These are phyloP conservation scores for Thymallus thymallus DNA, from an alignment of 2,113 vertebrate genomes.

Conservation along the genomic window DNA sequence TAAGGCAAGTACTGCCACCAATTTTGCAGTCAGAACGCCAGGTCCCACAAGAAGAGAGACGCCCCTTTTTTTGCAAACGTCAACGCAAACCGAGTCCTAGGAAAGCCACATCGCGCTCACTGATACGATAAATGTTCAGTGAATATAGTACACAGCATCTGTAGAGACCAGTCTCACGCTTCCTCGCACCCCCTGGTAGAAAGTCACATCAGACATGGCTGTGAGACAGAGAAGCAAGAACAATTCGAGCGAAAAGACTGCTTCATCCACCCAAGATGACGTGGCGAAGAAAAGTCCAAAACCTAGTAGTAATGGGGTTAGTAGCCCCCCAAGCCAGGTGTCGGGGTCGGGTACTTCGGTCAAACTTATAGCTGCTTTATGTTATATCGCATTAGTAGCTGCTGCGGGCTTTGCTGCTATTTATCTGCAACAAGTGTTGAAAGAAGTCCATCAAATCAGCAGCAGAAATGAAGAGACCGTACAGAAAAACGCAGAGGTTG, in stretches of 20 bases:
- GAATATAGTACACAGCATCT: slow-evolving; percentile 32
- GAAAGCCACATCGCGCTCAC: slow-evolving; percentile 68
- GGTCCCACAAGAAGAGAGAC: slow-evolving; percentile 33
- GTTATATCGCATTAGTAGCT: slow-evolving; percentile 60
- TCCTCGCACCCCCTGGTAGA: not conserved
- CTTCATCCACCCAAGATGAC: slow-evolving; percentile 58
- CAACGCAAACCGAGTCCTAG: slow-evolving; percentile 27
- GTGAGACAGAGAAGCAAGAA: slow-evolving; percentile 68
- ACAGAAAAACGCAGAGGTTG: slow-evolving; percentile 46
- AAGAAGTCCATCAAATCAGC: slow-evolving; percentile 58
- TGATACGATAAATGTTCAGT: slow-evolving; percentile 65
- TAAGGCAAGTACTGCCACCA: not conserved
- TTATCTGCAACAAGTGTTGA: slow-evolving; percentile 64
- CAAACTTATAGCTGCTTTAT: slow-evolving; percentile 41
- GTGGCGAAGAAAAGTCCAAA: slow-evolving; percentile 65
- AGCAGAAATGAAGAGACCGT: slow-evolving; percentile 50
- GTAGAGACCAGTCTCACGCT: not conserved
- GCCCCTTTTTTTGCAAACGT: slow-evolving; percentile 65
- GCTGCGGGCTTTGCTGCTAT: slow-evolving; percentile 65
- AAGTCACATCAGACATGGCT: slow-evolving; percentile 57
- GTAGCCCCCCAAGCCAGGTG: slow-evolving; percentile 30
- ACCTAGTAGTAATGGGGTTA: slow-evolving; percentile 41
- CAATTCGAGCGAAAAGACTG: slow-evolving; percentile 55
- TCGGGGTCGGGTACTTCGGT: slow-evolving; percentile 43
- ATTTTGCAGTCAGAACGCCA: not conserved